Percentiles rank a stretch among this genome's conserved stretches.
Conservation (phyloP, 1,140 invertebrate genomes). For the Episyrphus balteatus region DNA sequence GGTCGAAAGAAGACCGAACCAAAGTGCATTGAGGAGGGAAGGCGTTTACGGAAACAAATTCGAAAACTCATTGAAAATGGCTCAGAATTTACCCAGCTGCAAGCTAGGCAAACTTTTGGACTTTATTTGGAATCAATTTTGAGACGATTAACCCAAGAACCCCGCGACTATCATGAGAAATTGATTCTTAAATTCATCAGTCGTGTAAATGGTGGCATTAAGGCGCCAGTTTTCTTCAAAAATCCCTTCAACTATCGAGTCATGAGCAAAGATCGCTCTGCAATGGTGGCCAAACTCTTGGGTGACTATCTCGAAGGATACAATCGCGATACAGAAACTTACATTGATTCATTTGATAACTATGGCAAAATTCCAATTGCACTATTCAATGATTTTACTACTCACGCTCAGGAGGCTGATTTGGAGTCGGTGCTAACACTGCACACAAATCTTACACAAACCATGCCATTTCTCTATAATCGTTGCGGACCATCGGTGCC, state of each 20-base stretch:
- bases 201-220: conserved; percentile 62
- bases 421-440: conserved; percentile 29
- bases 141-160: conserved; percentile 50
- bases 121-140: conserved; percentile 71
- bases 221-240: conserved; percentile 55
- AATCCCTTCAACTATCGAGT: conserved; percentile 35
- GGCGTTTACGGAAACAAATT: conserved; percentile 24
- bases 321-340: conserved; percentile 71
- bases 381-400: conserved; percentile 47
- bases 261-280: conserved; percentile 70
- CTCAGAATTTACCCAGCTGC: conserved; percentile 36
- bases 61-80: conserved; percentile 27
- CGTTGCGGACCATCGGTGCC: conserved; percentile 26
- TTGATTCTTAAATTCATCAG: conserved; percentile 75
- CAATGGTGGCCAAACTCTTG: conserved; percentile 81
- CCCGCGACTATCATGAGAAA: conserved; percentile 49
- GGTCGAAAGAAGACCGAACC: conserved; percentile 17
- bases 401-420: conserved; percentile 34
- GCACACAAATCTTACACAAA: conserved; percentile 32
- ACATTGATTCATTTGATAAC: conserved; percentile 53
- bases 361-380: conserved; percentile 46
- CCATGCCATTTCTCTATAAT: conserved; percentile 34
- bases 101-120: conserved; percentile 72
- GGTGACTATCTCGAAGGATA: conserved; percentile 86
- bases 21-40: conserved; percentile 28